phyloP scores from a whole-genome alignment of 1,140 invertebrate genomes.

The Myzus persicae region DNA sequence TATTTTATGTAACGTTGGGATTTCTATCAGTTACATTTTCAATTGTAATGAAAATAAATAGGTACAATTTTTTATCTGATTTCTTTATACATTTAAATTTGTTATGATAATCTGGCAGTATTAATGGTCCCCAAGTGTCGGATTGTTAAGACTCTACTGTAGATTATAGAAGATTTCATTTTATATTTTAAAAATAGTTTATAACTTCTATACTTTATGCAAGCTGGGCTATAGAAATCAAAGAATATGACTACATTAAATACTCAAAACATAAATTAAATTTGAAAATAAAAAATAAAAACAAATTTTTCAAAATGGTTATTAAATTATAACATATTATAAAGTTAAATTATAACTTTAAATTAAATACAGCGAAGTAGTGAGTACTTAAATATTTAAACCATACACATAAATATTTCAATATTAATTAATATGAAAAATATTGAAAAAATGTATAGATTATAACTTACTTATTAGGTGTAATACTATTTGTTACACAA shows the following conservation, averaged over 20 bases:
- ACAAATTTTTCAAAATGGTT: background rate
- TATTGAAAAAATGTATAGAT: constrained; percentile 22
- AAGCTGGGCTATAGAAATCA: background rate
- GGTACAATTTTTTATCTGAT: no score
- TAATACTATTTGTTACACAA: constrained; percentile 24
- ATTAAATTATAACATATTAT: background rate
- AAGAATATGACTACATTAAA: background rate
- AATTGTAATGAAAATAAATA: background rate
- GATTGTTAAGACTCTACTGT: background rate
- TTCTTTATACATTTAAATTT: background rate
- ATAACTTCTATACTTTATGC: background rate
- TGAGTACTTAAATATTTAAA: constrained; percentile 5
- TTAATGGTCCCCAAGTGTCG: background rate
- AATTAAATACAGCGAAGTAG: constrained; percentile 3
- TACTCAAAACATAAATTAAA: background rate
- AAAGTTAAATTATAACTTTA: background rate
- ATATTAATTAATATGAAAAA: background rate
- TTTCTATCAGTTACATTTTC: background rate
- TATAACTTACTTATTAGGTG: background rate
- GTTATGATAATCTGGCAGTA: background rate
- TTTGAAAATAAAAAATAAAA: background rate
- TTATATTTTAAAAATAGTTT: background rate
- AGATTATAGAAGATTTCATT: background rate
- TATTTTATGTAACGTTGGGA: background rate
- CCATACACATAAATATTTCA: background rate